phyloP scores from a whole-genome alignment of 2,888 invertebrate species.

The Automeris io region DNA sequence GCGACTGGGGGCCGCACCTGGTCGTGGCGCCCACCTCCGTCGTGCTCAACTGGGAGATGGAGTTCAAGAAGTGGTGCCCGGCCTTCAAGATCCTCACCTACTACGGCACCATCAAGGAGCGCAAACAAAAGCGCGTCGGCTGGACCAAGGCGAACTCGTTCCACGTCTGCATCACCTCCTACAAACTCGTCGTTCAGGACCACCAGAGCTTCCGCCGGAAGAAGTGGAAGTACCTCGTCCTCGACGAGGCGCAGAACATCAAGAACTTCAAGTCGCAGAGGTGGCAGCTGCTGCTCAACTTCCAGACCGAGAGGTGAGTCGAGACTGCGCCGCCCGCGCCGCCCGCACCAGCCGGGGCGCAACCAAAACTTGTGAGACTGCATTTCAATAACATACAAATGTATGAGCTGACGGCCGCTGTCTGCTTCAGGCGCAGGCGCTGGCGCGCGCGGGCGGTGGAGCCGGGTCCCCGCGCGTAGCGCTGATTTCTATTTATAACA shows the following conservation, averaged over 20 bases:
- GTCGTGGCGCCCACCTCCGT: conserved; percentile 99
- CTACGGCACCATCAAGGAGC: conserved; percentile 97
- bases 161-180: conserved; percentile 98
- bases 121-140: conserved; percentile 92
- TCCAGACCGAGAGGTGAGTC: conserved; percentile 90
- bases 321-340: background rate
- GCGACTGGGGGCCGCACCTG: conserved; percentile 98
- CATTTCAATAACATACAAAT: too few relatives aligned
- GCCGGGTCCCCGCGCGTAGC: too few relatives aligned
- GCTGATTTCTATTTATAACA: too few relatives aligned
- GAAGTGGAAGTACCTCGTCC: conserved; percentile 98
- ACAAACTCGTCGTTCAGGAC: conserved; percentile 98
- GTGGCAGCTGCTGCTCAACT: conserved; percentile 97
- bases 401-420: too few relatives aligned
- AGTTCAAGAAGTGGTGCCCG: conserved; percentile 99
- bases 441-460: too few relatives aligned
- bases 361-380: too few relatives aligned
- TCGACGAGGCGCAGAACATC: conserved; percentile 99
- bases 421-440: too few relatives aligned
- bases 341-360: background rate
- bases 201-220: conserved; percentile 97
- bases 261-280: conserved; percentile 99
- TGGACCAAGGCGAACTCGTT: conserved; percentile 99
- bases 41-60: conserved; percentile 99
- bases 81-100: conserved; percentile 99